A percentile compares a stretch with the other conserved stretches of the same genome.
These are phyloP conservation scores for Threskiornis aethiopicus DNA, from an alignment of 2,797 vertebrate species.

Conservation along the genomic window DNA sequence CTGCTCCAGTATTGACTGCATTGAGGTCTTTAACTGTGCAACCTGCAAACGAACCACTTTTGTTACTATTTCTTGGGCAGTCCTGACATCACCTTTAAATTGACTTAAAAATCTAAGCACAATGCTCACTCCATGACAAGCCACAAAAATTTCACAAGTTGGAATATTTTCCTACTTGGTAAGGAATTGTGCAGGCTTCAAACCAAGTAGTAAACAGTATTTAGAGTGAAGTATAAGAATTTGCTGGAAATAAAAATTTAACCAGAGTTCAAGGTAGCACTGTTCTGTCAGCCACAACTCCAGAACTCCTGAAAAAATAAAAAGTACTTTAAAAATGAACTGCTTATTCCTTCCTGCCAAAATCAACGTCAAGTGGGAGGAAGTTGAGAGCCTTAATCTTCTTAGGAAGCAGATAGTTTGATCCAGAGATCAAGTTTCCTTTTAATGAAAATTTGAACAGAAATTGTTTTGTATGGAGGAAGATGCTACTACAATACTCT, in stretches of 20 bases:
- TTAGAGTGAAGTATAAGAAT: not conserved
- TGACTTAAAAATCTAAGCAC: not conserved
- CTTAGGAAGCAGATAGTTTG: not conserved
- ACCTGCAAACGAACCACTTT: conserved; percentile 59
- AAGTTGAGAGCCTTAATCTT: not conserved
- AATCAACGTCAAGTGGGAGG: not conserved
- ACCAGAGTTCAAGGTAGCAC: not conserved
- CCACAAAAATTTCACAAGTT: not conserved
- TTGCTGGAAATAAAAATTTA: not conserved
- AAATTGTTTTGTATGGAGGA: conserved; percentile 1
- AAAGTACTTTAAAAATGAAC: not conserved
- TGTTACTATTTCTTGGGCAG: not conserved
- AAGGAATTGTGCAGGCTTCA: not conserved
- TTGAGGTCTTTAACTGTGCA: conserved; percentile 54
- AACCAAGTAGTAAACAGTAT: not conserved
- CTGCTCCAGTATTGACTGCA: conserved; percentile 64
- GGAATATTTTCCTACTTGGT: not conserved
- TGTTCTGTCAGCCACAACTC: not conserved
- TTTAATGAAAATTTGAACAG: not conserved
- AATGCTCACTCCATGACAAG: not conserved
- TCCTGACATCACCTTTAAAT: not conserved
- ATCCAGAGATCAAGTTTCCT: not conserved
- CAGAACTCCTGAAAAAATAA: not conserved
- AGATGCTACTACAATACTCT: not conserved
- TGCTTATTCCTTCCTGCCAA: not conserved